Evolutionary conservation across 2,888 invertebrate genomes (phyloP), one percentile per base, ranked within the genome.

Genomic region (Lamellibrachia columna): DNA sequence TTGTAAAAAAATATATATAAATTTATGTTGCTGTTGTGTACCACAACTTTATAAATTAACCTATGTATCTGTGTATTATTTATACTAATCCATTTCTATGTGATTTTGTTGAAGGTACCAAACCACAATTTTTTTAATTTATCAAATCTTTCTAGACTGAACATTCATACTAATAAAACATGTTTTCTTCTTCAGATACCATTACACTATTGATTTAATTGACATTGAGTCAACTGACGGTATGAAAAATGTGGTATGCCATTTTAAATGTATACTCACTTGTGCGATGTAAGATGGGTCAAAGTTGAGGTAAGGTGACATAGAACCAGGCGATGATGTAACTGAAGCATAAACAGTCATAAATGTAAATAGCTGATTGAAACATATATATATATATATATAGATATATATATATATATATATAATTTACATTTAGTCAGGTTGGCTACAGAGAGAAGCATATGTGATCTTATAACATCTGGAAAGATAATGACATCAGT

Each of bases 231-330:
- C 40, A 40, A 40, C 40, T 40, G 40, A 1, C 40, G 40, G 40
- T 40, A 0, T 40, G 40, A 40, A 92, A 53, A 28, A 53, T 9
- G 28, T 28, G 40, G 90, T 75, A 90, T 15, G 9, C 53, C n/a
- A 28, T 52, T 90, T 40, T 6, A 53, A 8, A 92, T 91, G 53
- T 7, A 60, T 60, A 95, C 95, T 95, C 94, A 98, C 97, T 96
- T 98, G 97, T 90, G 98, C 98, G 95, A 99, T 97, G 96, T 98
- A 98, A 92, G 98, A 97, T 40, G 99, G 98, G 97, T 99, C 98
- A 97, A 98, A 98, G 97, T 99, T 99, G 95, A 99, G 97, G 96
- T 99, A 99, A 0, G 99, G 99, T 53, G 97, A 97, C 40, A 58
- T 28, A 90, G 92, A 92, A n/a, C 92, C 92, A 40, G 60, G 92